phyloP scores from a whole-genome alignment of 2,113 vertebrate genomes.

The Micronycteris hirsuta region DNA sequence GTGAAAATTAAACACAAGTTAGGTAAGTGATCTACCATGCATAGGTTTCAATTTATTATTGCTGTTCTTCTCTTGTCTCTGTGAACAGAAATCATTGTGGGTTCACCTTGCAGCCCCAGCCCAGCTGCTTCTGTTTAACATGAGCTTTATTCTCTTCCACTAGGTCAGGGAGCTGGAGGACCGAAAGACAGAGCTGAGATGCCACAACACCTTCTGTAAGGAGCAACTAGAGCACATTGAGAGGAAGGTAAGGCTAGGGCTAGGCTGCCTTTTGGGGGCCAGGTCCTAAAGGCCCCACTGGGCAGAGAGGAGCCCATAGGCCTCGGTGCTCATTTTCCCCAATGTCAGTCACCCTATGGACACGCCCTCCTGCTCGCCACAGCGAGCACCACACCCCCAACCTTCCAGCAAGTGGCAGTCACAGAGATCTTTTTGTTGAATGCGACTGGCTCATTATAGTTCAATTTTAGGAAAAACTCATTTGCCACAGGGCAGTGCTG shows the following conservation, averaged over 20 bases:
- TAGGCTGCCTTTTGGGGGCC: background rate
- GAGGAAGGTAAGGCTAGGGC: slow-evolving; percentile 84
- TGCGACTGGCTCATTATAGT: background rate
- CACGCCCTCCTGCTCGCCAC: too few species aligned
- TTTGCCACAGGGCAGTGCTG: slow-evolving; percentile 60
- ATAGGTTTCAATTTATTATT: background rate
- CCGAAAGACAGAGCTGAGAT: slow-evolving; percentile 86
- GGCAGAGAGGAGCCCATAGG: background rate
- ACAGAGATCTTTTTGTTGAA: slow-evolving; percentile 51
- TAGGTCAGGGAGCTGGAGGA: slow-evolving; percentile 86
- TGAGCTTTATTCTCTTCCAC: slow-evolving; percentile 52
- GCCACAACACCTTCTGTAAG: slow-evolving; percentile 86
- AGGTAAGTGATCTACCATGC: background rate
- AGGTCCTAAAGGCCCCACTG: background rate
- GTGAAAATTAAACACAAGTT: background rate
- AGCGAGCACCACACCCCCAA: background rate
- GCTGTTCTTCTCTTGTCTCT: background rate
- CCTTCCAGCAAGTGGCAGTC: slow-evolving; percentile 43
- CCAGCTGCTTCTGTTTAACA: background rate
- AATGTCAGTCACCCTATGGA: background rate
- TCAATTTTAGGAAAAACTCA: slow-evolving; percentile 22
- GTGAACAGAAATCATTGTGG: background rate
- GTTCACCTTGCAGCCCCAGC: background rate
- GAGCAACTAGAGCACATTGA: slow-evolving; percentile 90
- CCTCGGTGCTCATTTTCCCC: background rate